A percentile compares a stretch with the other conserved stretches of the same genome.
phyloP scores from a whole-genome alignment of 2,113 vertebrate species.

The Antechinus flavipes region DNA sequence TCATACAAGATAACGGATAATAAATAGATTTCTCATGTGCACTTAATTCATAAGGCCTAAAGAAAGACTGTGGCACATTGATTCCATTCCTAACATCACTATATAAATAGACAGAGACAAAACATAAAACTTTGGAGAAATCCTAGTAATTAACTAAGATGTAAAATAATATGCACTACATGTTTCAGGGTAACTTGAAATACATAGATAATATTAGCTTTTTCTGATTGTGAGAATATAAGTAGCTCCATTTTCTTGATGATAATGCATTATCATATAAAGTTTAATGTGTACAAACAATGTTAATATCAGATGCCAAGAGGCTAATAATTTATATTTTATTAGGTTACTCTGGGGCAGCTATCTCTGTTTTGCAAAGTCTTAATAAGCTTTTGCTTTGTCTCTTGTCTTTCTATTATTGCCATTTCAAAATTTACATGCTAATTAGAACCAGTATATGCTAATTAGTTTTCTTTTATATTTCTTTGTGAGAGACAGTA shows the following conservation, averaged over 20 bases:
- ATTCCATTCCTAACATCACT: not conserved
- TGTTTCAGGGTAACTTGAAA: not conserved
- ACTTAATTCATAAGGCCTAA: not conserved
- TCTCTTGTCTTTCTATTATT: slow-evolving; percentile 50
- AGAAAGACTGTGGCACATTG: not conserved
- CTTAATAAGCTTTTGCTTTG: slow-evolving; percentile 34
- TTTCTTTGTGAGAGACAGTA: slow-evolving; percentile 48
- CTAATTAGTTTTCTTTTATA: slow-evolving; percentile 54
- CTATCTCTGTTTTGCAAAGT: slow-evolving; percentile 30
- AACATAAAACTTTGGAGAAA: not conserved
- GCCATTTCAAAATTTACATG: slow-evolving; percentile 46
- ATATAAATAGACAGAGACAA: not conserved
- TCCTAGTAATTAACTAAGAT: not conserved
- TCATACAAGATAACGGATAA: not conserved
- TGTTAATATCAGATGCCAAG: slow-evolving; percentile 35
- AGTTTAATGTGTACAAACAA: slow-evolving; percentile 20
- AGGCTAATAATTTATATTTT: slow-evolving; percentile 28
- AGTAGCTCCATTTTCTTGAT: slow-evolving; percentile 37
- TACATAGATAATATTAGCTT: slow-evolving; percentile 38
- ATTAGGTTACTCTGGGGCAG: slow-evolving; percentile 23
- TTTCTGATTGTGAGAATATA: slow-evolving; percentile 29
- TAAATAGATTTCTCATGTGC: not conserved
- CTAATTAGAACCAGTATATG: slow-evolving; percentile 49
- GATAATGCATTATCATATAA: slow-evolving; percentile 48
- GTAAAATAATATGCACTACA: not conserved